Conservation (phyloP, 2,888 invertebrate species). For the Pseudococcus viburni region DNA sequence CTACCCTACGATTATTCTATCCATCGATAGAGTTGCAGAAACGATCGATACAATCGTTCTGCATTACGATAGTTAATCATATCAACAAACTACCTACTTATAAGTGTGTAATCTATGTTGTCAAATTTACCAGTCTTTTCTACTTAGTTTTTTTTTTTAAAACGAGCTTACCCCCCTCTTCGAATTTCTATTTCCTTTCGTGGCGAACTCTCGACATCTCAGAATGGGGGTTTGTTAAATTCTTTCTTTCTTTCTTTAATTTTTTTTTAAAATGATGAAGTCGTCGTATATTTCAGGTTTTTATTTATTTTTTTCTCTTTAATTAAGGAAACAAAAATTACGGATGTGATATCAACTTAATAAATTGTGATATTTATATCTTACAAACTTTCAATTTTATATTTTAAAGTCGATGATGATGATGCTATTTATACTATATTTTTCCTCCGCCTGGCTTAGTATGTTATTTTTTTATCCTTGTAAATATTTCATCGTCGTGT, state of each 20-base stretch:
- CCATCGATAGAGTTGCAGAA: neutral
- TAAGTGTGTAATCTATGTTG: neutral
- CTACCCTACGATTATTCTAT: neutral
- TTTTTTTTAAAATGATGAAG: neutral
- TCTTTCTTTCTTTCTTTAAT: neutral
- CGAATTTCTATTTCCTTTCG: neutral
- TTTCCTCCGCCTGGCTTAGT: constrained; percentile 19
- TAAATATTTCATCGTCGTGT: constrained; percentile 24
- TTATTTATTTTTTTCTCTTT: constrained; percentile 22
- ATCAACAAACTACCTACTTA: neutral
- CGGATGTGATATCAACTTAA: constrained; percentile 53
- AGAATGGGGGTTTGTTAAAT: neutral
- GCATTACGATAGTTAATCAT: neutral
- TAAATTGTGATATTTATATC: constrained; percentile 62
- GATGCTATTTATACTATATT: constrained; percentile 26
- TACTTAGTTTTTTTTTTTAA: neutral
- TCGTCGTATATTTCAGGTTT: constrained; percentile 44
- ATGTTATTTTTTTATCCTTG: constrained; percentile 18
- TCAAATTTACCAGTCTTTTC: constrained; percentile 25
- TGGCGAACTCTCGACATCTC: neutral
- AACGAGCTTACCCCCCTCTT: constrained; percentile 2
- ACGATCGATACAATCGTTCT: no score
- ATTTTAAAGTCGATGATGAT: constrained; percentile 47
- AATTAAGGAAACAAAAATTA: constrained; percentile 40
- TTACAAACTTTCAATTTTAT: constrained; percentile 60